Evolutionary conservation across 2,797 vertebrate genomes (phyloP).

Genomic region (Tapirus indicus): DNA sequence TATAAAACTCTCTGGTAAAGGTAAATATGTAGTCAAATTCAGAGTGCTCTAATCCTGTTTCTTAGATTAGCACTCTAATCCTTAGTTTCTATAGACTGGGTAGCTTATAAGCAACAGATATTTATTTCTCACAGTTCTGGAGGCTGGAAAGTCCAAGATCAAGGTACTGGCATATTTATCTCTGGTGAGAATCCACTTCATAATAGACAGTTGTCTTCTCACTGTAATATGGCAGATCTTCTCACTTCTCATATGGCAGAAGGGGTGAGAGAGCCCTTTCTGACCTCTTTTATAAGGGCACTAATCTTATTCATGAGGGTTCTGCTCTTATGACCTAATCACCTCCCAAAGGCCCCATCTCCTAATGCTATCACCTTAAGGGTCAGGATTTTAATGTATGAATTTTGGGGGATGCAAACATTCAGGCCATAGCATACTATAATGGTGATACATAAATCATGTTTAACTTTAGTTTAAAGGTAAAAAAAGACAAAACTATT

Average conservation of each 20-base stretch:
- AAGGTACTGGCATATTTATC: too few species aligned
- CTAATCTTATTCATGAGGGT: not conserved
- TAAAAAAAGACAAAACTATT: not conserved
- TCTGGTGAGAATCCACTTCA: not conserved
- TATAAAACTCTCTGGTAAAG: not conserved
- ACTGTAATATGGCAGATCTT: not conserved
- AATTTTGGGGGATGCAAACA: not conserved
- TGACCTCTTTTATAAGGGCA: not conserved
- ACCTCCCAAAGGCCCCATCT: not conserved
- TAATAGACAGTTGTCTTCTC: not conserved
- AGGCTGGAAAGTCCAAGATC: not conserved
- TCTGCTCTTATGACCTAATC: not conserved
- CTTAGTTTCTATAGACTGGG: not conserved
- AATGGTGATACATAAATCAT: not conserved
- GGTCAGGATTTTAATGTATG: not conserved
- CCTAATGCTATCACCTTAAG: not conserved
- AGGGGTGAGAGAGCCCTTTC: not conserved
- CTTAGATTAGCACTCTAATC: too few species aligned
- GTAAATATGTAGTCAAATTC: not conserved
- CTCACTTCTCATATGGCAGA: not conserved
- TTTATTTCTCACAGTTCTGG: not conserved
- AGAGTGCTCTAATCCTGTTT: not conserved
- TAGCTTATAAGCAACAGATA: not conserved
- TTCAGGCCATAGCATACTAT: not conserved
- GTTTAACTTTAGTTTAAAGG: not conserved